A percentile compares a stretch with the other conserved stretches of the same genome.
Conservation (phyloP, 2,888 invertebrate species). For the Lochmaea capreae region DNA sequence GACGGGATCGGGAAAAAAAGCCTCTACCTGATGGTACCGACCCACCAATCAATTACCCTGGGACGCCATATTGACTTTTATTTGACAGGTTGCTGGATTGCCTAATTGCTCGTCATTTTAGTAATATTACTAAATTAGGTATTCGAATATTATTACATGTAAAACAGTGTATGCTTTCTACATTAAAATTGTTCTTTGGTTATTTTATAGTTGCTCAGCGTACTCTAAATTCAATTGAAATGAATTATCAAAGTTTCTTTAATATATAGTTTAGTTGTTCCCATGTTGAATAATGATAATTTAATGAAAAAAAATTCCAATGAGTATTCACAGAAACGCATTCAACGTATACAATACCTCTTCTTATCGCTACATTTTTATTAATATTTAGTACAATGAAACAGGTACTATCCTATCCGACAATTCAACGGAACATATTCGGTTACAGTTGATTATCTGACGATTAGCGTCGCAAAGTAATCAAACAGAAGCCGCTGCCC, state of each 20-base stretch:
- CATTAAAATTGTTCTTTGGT: no score
- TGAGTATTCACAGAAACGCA: neutral
- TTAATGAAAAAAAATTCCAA: neutral
- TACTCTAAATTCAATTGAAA: no score
- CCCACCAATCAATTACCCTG: no score
- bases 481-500: constrained; percentile 64
- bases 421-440: constrained; percentile 29
- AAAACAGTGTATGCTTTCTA: no score
- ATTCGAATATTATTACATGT: no score
- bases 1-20: no score
- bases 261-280: neutral
- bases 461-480: constrained; percentile 59
- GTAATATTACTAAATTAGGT: no score
- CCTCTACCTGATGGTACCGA: no score
- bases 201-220: no score
- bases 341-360: neutral
- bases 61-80: no score
- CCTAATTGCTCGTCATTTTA: no score
- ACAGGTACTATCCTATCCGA: neutral
- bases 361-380: neutral
- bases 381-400: neutral
- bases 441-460: constrained; percentile 62
- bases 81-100: no score
- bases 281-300: neutral
- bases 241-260: neutral